These are phyloP conservation scores for Saccostrea glomerata DNA, from an alignment of 1,140 invertebrate genomes.

Conservation along the genomic window DNA sequence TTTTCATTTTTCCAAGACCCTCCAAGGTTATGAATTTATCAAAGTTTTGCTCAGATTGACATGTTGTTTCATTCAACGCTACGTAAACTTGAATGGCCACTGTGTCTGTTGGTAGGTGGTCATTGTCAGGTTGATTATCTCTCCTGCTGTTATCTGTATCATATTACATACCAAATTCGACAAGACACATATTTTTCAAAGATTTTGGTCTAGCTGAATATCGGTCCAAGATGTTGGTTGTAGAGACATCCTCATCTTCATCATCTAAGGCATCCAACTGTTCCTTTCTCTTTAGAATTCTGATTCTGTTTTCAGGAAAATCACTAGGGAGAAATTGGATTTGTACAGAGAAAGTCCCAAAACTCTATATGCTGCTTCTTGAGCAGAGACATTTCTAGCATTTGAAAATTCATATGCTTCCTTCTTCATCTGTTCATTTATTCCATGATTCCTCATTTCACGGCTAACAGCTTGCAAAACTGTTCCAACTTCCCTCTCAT, in stretches of 20 bases:
- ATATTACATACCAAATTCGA: slow-evolving; percentile 51
- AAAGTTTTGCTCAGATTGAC: not conserved
- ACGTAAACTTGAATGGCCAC: not conserved
- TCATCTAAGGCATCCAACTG: slow-evolving; percentile 44
- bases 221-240: slow-evolving; percentile 43
- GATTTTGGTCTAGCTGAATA: slow-evolving; percentile 48
- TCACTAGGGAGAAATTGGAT: slow-evolving; percentile 48
- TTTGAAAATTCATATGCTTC: slow-evolving; percentile 45
- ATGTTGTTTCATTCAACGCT: not conserved
- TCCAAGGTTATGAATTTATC: not conserved
- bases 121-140: slow-evolving; percentile 27
- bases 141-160: not conserved
- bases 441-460: slow-evolving; percentile 38
- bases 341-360: slow-evolving; percentile 43
- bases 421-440: slow-evolving; percentile 54
- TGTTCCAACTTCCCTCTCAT: slow-evolving; percentile 49
- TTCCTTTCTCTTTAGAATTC: slow-evolving; percentile 47
- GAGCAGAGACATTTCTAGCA: slow-evolving; percentile 47
- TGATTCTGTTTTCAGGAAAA: slow-evolving; percentile 50
- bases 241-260: slow-evolving; percentile 54
- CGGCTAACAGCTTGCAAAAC: slow-evolving; percentile 52
- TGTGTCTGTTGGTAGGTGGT: slow-evolving; percentile 18
- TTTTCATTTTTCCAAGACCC: slow-evolving; percentile 47
- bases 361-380: slow-evolving; percentile 50
- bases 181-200: slow-evolving; percentile 48